Percentiles rank a stretch among this genome's conserved stretches.
phyloP scores from a whole-genome alignment of 1,140 invertebrate species.

The Meloidogyne exigua region DNA sequence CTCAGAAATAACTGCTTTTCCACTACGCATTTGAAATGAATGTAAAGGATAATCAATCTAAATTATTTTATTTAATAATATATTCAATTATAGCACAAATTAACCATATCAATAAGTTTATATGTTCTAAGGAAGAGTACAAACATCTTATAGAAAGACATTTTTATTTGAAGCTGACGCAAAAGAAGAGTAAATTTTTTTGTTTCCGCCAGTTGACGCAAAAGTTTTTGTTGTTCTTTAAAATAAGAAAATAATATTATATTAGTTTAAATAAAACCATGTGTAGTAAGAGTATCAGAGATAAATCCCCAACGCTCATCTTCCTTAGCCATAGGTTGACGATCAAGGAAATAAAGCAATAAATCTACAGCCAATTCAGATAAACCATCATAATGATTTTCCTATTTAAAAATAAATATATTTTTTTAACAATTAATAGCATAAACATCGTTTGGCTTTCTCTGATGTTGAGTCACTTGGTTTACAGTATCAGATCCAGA shows the following conservation, averaged over 20 bases:
- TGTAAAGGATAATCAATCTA: constrained; percentile 24
- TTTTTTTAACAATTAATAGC: not conserved
- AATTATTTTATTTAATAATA: not conserved
- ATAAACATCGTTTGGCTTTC: not conserved
- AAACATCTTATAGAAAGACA: constrained; percentile 24
- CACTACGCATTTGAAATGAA: constrained; percentile 20
- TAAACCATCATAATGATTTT: not conserved
- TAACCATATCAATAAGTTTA: constrained; percentile 25
- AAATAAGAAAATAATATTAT: not conserved
- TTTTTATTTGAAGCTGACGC: constrained; percentile 18
- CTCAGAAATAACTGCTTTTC: constrained; percentile 25
- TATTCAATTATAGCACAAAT: not conserved
- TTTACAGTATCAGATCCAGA: not conserved
- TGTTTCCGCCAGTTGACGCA: constrained; percentile 7
- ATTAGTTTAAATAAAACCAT: not conserved
- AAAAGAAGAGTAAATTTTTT: constrained; percentile 23
- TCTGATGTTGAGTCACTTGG: not conserved
- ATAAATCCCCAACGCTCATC: constrained; percentile 15
- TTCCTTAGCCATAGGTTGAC: constrained; percentile 15
- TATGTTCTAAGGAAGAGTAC: constrained; percentile 27
- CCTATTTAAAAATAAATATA: not conserved
- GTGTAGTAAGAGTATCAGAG: not conserved
- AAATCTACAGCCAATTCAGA: constrained; percentile 18
- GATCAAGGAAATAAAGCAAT: constrained; percentile 20
- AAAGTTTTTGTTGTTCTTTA: constrained; percentile 18